Evolutionary conservation across 2,888 invertebrate genomes (phyloP).

Genomic region (Orthosia gothica): DNA sequence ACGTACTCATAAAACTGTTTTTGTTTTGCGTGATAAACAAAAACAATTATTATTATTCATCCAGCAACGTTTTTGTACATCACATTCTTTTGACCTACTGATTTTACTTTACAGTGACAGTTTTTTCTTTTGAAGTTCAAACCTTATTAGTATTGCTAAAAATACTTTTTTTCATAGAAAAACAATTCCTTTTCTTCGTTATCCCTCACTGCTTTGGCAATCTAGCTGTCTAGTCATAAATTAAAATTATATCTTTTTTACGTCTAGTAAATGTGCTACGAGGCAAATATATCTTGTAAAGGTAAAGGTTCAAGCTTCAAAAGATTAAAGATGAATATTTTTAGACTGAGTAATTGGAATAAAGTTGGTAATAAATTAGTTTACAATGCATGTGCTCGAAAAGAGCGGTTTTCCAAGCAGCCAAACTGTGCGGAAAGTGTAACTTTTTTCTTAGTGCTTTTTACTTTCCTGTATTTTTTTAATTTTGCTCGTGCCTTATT

Average conservation of each 20-base stretch:
- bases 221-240: conserved; percentile 43
- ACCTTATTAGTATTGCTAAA: conserved; percentile 35
- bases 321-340: not conserved
- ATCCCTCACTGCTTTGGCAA: conserved; percentile 38
- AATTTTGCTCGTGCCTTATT: too few species aligned
- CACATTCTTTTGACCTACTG: conserved; percentile 8
- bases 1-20: too few species aligned
- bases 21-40: too few species aligned
- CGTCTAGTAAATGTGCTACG: conserved; percentile 24
- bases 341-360: not conserved
- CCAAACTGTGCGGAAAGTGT: too few species aligned
- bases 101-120: not conserved
- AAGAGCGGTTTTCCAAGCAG: too few species aligned
- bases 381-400: too few species aligned
- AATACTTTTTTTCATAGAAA: conserved; percentile 13
- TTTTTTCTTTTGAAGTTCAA: conserved; percentile 30
- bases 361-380: not conserved
- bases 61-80: not conserved
- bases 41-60: too few species aligned
- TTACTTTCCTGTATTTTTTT: too few species aligned
- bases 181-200: conserved; percentile 27
- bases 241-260: conserved; percentile 31
- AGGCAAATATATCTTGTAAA: conserved; percentile 17
- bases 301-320: not conserved
- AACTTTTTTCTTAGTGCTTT: too few species aligned